These are phyloP conservation scores for Cloeon dipterum DNA, from an alignment of 2,888 invertebrate species.

Conservation along the genomic window DNA sequence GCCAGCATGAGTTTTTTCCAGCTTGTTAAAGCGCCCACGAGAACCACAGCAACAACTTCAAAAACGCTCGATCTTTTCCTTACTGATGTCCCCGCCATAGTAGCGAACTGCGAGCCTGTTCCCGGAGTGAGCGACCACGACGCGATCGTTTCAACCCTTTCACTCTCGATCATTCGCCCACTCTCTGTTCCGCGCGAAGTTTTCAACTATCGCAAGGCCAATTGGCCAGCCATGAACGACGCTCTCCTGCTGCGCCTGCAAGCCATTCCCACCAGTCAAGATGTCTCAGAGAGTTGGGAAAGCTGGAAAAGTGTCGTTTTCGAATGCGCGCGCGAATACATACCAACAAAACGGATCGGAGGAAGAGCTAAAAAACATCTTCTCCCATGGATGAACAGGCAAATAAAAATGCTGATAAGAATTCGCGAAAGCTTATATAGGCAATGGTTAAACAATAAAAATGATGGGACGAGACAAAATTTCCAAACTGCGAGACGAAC, in stretches of 20 bases:
- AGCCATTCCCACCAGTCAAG: too few species aligned
- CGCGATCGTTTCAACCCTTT: too few species aligned
- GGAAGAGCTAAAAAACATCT: too few species aligned
- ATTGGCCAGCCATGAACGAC: not conserved
- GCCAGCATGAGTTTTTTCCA: too few species aligned
- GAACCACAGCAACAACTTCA: not conserved
- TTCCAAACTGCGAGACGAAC: not conserved
- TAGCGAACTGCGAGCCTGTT: not conserved
- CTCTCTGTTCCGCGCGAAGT: not conserved
- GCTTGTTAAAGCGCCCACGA: not conserved
- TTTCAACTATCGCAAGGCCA: not conserved
- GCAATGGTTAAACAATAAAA: not conserved
- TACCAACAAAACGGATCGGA: not conserved
- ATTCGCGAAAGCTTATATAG: too few species aligned
- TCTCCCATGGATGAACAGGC: too few species aligned
- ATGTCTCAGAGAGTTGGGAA: too few species aligned
- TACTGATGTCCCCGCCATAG: not conserved
- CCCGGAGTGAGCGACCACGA: conserved; percentile 2
- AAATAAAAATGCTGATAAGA: too few species aligned
- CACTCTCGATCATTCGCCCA: too few species aligned
- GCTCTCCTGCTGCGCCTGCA: too few species aligned
- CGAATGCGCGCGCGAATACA: not conserved
- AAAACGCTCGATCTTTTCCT: conserved; percentile 1
- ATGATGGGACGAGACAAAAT: not conserved
- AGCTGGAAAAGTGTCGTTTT: not conserved